Base-by-base conservation (phyloP, 2,113 vertebrate genomes). In the Istiophorus platypterus region DNA sequence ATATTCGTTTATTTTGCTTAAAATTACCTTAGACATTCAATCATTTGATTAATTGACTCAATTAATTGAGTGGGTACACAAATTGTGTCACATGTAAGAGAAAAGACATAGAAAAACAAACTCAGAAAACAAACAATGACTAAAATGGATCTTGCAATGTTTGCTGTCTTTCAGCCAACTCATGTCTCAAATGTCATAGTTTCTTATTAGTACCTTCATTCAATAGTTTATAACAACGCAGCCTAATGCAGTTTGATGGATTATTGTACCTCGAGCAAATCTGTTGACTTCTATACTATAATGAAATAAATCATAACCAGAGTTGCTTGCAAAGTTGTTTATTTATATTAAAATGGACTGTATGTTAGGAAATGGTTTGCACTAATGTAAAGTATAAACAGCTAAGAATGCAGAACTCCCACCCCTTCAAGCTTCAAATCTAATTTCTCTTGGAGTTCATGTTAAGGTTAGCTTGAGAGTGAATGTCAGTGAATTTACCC, bases 381-480 rank as follows among this genome's bases (percentile, higher is more conserved):
- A 79, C n/a, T 20, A 18, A 67, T 51, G 29, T 27, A 27, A 34
- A 58, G 7, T 5, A 24, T 41, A 58, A 34, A 52, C 39, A 63
- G 39, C 34, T 39, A 15, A 70, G 42, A 15, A 29, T 41, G 47
- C 73, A 68, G 45, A 72, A n/a, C 12, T 15, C 27, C n/a, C n/a
- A n/a, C n/a, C n/a, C 31, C 69, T 42, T 13, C 0, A 20, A 70
- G 80, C 49, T 63, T 63, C 0, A 0, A 83, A 62, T 69, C 42
- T 24, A 42, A 71, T 72, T 82, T 7, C 7, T 73, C 13, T 67
- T 5, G 2, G 39, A 75, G 85, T 81, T 87, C 76, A 76, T 17
- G 17, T 10, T 68, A 18, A 71, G 86, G 82, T 85, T 63, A 81
- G 54, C 2, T 1, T 42, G 47, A 72, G 41, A 67, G 26, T 13